Evolutionary conservation across 2,113 vertebrate genomes (phyloP), one percentile per base, ranked within the genome.

Genomic region (Pygoscelis adeliae): DNA sequence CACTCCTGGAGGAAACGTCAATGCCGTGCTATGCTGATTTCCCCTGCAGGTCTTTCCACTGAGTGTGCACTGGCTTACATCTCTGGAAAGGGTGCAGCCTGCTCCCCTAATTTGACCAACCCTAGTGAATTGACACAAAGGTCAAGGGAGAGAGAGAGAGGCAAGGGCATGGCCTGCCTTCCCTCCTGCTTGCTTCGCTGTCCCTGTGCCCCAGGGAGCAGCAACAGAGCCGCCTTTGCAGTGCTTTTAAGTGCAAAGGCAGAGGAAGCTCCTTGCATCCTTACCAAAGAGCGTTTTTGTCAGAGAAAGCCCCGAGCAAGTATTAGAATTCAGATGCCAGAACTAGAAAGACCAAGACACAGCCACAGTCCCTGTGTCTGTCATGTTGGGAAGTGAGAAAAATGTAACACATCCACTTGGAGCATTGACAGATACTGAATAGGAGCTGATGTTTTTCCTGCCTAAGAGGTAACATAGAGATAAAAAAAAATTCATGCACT

Each of bases 351-450:
- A 93, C 93, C 94, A 96, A 96, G 96, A 77, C 74, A 83, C 90
- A 97, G 92, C 87, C 84, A 74, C 77, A 95, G 91, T 93, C 91
- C 89, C 94, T 85, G 74, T 94, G 93, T 95, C 96, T 95, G 95
- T 95, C 97, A 95, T 88, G 70, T 90, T 91, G 94, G 89, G 67
- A 96, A 95, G 89, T 93, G 97, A 95, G 97, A 96, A 91, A 95
- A 94, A 96, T 77, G 84, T 95, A 96, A 97, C 95, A 93, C 67
- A 95, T 95, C 91, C 93, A 95, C 89, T 97, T 96, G 96, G 91
- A 97, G 87, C 91, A 83, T 1, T 87, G 95, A 95, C 97, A 96
- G 94, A 94, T 61, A 74, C 94, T 58, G 95, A 96, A 85, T 10
- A 46, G 58, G 69, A 94, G 71, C 81, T 94, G 91, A 87, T 89